Base-by-base conservation (phyloP, 2,113 vertebrate species). In the Cebidichthys violaceus region DNA sequence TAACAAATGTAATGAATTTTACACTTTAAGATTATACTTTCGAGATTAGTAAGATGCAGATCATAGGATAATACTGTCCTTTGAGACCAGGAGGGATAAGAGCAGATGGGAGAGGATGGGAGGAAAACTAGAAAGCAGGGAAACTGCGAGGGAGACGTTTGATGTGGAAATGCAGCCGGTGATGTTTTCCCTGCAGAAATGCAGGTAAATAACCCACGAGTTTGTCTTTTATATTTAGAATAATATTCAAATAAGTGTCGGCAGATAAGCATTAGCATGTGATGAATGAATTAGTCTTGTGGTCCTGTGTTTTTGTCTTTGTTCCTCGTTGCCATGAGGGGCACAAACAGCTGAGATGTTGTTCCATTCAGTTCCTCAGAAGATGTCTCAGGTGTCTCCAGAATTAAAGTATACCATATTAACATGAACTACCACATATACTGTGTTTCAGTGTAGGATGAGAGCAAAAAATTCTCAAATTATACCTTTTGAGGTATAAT, bases 101-200 rank as follows among this genome's bases (percentile, higher is more conserved):
- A 79, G 67, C 77, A 77, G 79, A 88, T 57, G 18, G 57, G 37
- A 76, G 66, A 27, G 41, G 47, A 79, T 50, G 2, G 29, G 17
- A 78, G 66, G 47, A 65, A 68, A 76, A 33, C 17, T 61, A 47
- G 61, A 71, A 73, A 71, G 69, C 61, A 41, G 64, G 70, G 64
- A 83, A 81, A 47, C 17, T 22, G 55, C 11, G 6, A 82, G 71
- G 57, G 82, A 65, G 45, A 77, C 66, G 93, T 94, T 93, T 94
- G 93, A 95, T 93, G 91, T 95, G 92, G 90, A 93, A 94, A 93
- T 93, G 69, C 50, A 84, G 79, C 75, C 54, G 61, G 82, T 75
- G 82, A 89, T 87, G 87, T 87, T 93, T 89, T 87, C 91, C 90
- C 90, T 35, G 60, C 54, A 81, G 91, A 59, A 85, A 80, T 35